Evolutionary conservation across 2,797 vertebrate genomes (phyloP).

Genomic region (Gymnocypris eckloni): DNA sequence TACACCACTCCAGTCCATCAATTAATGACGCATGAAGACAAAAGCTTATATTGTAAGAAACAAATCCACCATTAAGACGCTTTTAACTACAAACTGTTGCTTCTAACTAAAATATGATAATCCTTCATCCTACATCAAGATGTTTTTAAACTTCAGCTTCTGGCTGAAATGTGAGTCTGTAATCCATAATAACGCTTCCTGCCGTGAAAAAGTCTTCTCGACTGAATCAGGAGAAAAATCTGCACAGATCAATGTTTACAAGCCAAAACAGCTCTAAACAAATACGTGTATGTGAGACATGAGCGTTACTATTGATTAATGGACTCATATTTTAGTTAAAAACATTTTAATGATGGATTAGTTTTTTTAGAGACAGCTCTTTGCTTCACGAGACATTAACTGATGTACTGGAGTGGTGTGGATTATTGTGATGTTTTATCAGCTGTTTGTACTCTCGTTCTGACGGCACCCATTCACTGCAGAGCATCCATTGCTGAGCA

Average conservation of each 20-base stretch:
- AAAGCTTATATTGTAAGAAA: not conserved
- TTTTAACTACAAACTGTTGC: not conserved
- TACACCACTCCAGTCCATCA: not conserved
- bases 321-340: not conserved
- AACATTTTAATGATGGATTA: not conserved
- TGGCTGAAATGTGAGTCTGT: not conserved
- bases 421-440: not conserved
- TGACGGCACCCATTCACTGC: not conserved
- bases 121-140: not conserved
- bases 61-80: not conserved
- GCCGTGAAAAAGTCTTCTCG: not conserved
- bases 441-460: not conserved
- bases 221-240: not conserved
- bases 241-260: not conserved
- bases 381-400: not conserved
- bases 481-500: not conserved
- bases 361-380: not conserved
- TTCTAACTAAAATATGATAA: not conserved
- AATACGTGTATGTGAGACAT: not conserved
- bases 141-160: too few relatives aligned
- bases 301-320: not conserved
- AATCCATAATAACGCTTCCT: not conserved
- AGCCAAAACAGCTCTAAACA: not conserved
- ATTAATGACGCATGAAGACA: not conserved
- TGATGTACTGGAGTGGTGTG: not conserved